Evolutionary conservation across 1,140 invertebrate genomes (phyloP), one percentile per base, ranked within the genome.

Genomic region (Notospermus geniculatus): DNA sequence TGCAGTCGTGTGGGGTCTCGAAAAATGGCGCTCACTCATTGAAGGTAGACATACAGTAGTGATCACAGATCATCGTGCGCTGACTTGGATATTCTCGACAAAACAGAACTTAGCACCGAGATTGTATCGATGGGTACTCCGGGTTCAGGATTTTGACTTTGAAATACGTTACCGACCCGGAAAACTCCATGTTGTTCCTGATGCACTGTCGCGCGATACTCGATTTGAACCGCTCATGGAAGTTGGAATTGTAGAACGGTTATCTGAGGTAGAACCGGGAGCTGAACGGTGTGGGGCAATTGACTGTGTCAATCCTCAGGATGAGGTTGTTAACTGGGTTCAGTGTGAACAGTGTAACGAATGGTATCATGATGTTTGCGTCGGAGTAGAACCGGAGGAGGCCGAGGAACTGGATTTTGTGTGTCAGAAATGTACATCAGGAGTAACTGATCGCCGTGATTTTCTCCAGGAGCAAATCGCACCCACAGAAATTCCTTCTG

Each of bases 121-220:
- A 27, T n/a, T 50, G 9, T 50, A 50, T n/a, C 25, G 46, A 7
- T 50, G 46, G 46, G 46, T 50, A 7, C n/a, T 50, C 5, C 46
- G 46, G 4, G 46, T 50, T 7, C 46, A 50, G n/a, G 46, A 50
- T n/a, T 50, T 50, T 27, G 46, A 50, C n/a, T 50, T 50, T n/a
- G 46, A 50, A n/a, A n/a, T 7, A 5, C 4, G 46, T 5, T 50
- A 50, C n/a, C 4, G 46, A 50, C n/a, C 9, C 4, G 46, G 46
- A 50, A 50, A 50, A 50, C 46, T 50, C 46, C 5, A 50, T 27
- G 46, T 50, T 5, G 46, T 50, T 5, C 46, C 46, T 50, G 46
- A 50, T 50, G 46, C 46, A 27, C n/a, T 50, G n/a, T 7, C 5
- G 4, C n/a, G 46, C 19, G 46, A 50, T 50, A 19, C 5, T 50